Base-by-base conservation (phyloP, 2,113 vertebrate species). In the Sterna hirundo region DNA sequence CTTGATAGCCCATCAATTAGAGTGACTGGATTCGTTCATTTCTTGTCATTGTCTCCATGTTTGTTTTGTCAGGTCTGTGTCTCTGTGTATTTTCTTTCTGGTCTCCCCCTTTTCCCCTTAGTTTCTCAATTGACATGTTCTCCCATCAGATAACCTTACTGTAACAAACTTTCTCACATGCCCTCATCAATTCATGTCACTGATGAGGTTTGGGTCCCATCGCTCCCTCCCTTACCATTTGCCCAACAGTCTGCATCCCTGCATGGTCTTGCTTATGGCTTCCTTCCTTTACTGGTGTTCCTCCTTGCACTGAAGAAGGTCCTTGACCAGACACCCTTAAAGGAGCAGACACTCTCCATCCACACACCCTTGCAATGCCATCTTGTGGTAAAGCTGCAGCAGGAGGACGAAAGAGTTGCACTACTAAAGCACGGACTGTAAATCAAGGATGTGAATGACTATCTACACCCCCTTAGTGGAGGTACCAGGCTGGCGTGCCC, bases 31-130 rank as follows among this genome's bases (percentile, higher is more conserved):
- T 49, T 22, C 21, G 15, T 74, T 77, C 3, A 6, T 68, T 85
- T 74, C 27, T 30, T 58, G 5, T 32, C 0, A 0, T 26, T 58
- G 8, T 30, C 29, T 88, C 13, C 5, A 7, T 21, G 6, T 70
- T 83, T 21, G 6, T 66, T 83, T 65, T 27, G 8, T 55, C 12
- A 65, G 46, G 14, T 52, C 32, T 76, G 21, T n/a, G 17, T 30
- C 17, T 58, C n/a, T 32, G 2, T 32, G 20, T 36, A 30, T 57
- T 78, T 70, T 65, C 6, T 32, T 75, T 75, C 32, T 51, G 12
- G 6, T 75, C 16, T 70, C 8, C 15, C 4, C 3, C 8, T 75
- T 91, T 70, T 8, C 26, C 8, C 5, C 5, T 36, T 68, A 44
- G 38, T 38, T 88, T 82, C 40, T 10, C 46, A 34, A 11, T 0